phyloP scores from a whole-genome alignment of 2,888 invertebrate species.

The Megaustenia siamemsis region DNA sequence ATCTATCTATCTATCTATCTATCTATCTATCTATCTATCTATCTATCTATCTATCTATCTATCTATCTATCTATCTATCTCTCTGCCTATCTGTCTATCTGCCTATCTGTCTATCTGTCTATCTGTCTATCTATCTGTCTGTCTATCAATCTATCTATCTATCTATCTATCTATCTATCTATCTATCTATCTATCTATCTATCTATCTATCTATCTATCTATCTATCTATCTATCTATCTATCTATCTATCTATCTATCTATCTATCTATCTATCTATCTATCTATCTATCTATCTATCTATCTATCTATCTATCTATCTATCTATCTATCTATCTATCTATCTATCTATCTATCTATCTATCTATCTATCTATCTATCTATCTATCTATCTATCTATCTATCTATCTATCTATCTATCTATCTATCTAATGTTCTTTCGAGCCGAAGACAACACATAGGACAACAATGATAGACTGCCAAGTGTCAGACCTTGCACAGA shows the following conservation, averaged over 20 bases:
- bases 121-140: too few species aligned
- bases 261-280: background rate
- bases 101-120: too few species aligned
- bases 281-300: background rate
- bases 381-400: background rate
- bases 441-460: too few species aligned
- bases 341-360: conserved; percentile 5
- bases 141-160: too few species aligned
- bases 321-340: background rate
- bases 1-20: too few species aligned
- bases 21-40: too few species aligned
- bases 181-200: background rate
- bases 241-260: background rate
- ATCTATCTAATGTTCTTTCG: background rate
- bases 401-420: background rate
- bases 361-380: background rate
- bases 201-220: background rate
- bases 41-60: too few species aligned
- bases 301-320: background rate
- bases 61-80: too few species aligned
- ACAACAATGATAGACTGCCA: too few species aligned
- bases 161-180: background rate
- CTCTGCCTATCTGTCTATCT: too few species aligned
- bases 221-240: background rate
- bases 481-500: too few species aligned